Conservation (phyloP, 2,888 invertebrate species). For the Balanococcus diminutus region DNA sequence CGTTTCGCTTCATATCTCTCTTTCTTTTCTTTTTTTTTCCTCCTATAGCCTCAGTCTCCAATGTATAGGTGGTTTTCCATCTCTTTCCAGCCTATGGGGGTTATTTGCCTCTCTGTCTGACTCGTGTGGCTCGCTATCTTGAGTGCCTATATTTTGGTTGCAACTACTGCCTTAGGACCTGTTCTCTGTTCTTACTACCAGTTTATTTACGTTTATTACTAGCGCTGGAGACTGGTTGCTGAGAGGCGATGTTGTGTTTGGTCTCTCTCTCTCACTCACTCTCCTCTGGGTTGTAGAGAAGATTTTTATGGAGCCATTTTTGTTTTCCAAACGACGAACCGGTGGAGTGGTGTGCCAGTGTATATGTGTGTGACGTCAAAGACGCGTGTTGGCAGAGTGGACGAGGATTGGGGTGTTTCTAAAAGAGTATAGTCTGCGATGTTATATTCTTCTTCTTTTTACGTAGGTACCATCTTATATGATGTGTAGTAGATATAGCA, state of each 20-base stretch:
- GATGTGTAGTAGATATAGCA: too few relatives aligned
- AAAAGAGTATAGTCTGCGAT: not conserved
- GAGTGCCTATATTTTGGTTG: conserved; percentile 29
- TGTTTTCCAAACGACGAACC: not conserved
- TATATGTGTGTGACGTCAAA: conserved; percentile 15
- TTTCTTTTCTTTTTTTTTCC: not conserved
- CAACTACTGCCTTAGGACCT: conserved; percentile 27
- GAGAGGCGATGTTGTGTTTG: conserved; percentile 26
- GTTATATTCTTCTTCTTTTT: not conserved
- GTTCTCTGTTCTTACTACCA: conserved; percentile 37
- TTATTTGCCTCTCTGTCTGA: not conserved
- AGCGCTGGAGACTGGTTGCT: conserved; percentile 19
- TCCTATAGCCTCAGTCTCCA: not conserved
- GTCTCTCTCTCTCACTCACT: not conserved
- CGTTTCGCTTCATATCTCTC: conserved; percentile 18
- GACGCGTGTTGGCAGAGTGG: not conserved
- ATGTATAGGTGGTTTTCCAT: not conserved
- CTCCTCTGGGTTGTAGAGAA: not conserved
- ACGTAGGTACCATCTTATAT: too few relatives aligned
- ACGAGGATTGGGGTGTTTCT: not conserved
- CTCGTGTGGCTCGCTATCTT: not conserved
- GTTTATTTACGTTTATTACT: conserved; percentile 42
- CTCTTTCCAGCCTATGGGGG: not conserved
- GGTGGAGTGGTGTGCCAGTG: not conserved
- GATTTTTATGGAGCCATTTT: conserved; percentile 36